Evolutionary conservation across 2,797 vertebrate genomes (phyloP).

Genomic region (Neosalanx taihuensis): DNA sequence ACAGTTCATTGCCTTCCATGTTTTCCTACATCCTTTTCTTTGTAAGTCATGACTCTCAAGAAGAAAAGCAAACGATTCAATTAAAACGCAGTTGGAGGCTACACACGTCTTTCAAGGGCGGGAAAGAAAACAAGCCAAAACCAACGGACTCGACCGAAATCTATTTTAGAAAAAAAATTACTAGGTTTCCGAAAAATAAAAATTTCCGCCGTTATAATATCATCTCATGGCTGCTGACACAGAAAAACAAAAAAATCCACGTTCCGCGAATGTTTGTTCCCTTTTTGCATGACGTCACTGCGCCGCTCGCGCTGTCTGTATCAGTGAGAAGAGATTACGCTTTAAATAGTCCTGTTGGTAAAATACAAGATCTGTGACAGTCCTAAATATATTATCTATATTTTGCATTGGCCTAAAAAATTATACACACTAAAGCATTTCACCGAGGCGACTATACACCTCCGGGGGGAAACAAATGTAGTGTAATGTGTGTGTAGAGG

Average conservation of each 20-base stretch:
- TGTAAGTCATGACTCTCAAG: slow-evolving; percentile 45
- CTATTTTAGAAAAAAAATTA: neutral
- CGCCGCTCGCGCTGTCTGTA: neutral
- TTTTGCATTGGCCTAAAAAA: too few relatives aligned
- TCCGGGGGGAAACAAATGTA: slow-evolving; percentile 26
- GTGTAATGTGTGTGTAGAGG: slow-evolving; percentile 41
- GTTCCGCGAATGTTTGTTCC: neutral
- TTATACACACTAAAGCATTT: neutral
- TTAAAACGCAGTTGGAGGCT: slow-evolving; percentile 13
- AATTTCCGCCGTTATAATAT: neutral
- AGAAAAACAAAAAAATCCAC: neutral
- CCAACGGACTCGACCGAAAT: neutral
- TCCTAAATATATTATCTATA: too few relatives aligned
- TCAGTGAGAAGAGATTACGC: neutral
- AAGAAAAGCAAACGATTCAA: slow-evolving; percentile 40
- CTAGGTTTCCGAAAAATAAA: neutral
- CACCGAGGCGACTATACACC: slow-evolving; percentile 21
- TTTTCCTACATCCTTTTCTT: slow-evolving; percentile 47
- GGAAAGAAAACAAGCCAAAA: neutral
- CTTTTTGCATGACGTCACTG: neutral
- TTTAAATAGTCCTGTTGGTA: neutral
- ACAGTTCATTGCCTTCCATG: slow-evolving; percentile 56
- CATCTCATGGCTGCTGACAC: neutral
- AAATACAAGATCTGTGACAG: too few relatives aligned
- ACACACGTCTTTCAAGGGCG: neutral